Evolutionary conservation across 30 jellyfish, hydroid and myxozoan species (phyloP).

Genomic region (Rhopilema esculentum): DNA sequence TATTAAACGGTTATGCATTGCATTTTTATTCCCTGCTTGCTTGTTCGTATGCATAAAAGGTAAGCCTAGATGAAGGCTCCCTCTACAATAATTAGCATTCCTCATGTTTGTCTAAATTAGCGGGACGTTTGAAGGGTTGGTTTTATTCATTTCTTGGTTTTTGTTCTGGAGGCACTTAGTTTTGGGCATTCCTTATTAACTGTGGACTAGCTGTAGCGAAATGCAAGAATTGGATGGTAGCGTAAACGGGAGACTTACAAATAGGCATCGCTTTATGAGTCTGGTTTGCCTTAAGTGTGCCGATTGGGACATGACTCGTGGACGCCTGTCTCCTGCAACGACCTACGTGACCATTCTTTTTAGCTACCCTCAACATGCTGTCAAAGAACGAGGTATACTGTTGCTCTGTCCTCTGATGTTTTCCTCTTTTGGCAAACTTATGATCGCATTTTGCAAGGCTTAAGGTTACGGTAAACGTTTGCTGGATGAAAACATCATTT

Average conservation of each 20-base stretch:
- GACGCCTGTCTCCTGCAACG: constrained; percentile 33
- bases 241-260: neutral
- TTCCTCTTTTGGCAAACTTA: neutral
- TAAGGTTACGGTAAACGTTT: too few relatives aligned
- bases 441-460: neutral
- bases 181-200: neutral
- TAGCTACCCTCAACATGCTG: constrained; percentile 58
- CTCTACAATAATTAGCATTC: constrained; percentile 44
- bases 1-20: neutral
- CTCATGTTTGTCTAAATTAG: constrained; percentile 38
- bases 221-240: neutral
- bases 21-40: constrained; percentile 5
- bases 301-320: constrained; percentile 46
- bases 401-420: neutral
- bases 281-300: neutral
- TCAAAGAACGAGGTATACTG: constrained; percentile 43
- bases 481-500: neutral
- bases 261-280: neutral
- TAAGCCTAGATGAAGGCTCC: constrained; percentile 41
- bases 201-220: neutral
- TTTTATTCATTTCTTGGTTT: neutral
- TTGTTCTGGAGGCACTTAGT: neutral
- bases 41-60: constrained; percentile 43
- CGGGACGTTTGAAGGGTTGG: constrained; percentile 19
- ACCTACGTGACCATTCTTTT: constrained; percentile 57